Evolutionary conservation across 1,140 invertebrate species (phyloP).

Genomic region (Vollenhovia emeryi): DNA sequence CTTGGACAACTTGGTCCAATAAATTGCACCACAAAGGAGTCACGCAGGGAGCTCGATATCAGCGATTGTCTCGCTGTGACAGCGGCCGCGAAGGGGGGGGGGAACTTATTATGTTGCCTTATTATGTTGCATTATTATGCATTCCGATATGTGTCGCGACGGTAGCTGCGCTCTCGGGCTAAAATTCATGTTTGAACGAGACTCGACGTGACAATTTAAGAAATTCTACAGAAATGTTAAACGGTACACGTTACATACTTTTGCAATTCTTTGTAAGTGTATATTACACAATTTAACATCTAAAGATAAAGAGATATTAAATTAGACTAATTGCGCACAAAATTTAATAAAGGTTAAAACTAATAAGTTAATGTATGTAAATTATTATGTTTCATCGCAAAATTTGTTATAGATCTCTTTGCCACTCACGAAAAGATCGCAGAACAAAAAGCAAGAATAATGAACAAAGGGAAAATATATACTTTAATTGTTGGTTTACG

Average conservation of each 20-base stretch:
- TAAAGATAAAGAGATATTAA: not conserved
- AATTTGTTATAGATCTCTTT: too few species aligned
- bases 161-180: not conserved
- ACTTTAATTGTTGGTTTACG: not conserved
- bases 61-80: not conserved
- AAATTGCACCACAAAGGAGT: not conserved
- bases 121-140: constrained; percentile 1
- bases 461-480: not conserved
- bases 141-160: not conserved
- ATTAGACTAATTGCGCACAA: not conserved
- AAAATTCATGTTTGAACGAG: not conserved
- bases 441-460: not conserved
- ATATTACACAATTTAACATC: not conserved
- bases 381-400: too few species aligned
- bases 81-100: not conserved
- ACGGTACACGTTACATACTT: not conserved
- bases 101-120: constrained; percentile 8
- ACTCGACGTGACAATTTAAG: not conserved
- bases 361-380: not conserved
- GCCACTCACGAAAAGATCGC: not conserved
- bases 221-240: not conserved
- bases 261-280: not conserved
- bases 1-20: not conserved
- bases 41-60: constrained; percentile 6
- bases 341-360: not conserved